phyloP scores from a whole-genome alignment of 2,888 invertebrate genomes.

The Mythimna impura region DNA sequence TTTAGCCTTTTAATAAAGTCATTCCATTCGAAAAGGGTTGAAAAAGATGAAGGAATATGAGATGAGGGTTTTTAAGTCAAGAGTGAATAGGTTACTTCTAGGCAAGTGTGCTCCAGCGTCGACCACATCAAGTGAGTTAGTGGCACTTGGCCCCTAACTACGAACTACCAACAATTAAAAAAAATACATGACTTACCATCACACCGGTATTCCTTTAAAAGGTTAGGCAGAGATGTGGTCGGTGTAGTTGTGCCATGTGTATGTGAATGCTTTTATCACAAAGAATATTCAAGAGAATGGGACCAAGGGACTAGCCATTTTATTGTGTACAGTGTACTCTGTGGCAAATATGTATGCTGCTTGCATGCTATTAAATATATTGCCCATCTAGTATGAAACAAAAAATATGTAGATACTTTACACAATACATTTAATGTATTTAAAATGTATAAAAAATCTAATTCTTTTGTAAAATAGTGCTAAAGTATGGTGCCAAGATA shows the following conservation, averaged over 20 bases:
- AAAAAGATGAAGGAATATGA: not conserved
- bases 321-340: conserved; percentile 16
- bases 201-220: not conserved
- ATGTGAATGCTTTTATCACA: not conserved
- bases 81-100: too few species aligned
- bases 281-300: conserved; percentile 25
- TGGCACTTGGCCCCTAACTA: too few species aligned
- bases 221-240: not conserved
- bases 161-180: too few species aligned
- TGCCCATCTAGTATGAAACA: not conserved
- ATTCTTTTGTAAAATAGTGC: not conserved
- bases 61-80: not conserved
- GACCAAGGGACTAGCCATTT: conserved; percentile 42
- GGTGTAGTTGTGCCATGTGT: not conserved
- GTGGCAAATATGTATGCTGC: conserved; percentile 21
- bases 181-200: not conserved
- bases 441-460: too few species aligned
- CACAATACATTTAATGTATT: not conserved
- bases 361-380: conserved; percentile 4
- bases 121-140: too few species aligned
- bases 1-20: conserved; percentile 24
- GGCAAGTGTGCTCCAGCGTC: too few species aligned
- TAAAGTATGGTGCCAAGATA: conserved; percentile 26
- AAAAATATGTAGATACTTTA: not conserved
- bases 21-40: conserved; percentile 41